Conservation (phyloP, 2,113 vertebrate genomes). For the Vidua chalybeata region DNA sequence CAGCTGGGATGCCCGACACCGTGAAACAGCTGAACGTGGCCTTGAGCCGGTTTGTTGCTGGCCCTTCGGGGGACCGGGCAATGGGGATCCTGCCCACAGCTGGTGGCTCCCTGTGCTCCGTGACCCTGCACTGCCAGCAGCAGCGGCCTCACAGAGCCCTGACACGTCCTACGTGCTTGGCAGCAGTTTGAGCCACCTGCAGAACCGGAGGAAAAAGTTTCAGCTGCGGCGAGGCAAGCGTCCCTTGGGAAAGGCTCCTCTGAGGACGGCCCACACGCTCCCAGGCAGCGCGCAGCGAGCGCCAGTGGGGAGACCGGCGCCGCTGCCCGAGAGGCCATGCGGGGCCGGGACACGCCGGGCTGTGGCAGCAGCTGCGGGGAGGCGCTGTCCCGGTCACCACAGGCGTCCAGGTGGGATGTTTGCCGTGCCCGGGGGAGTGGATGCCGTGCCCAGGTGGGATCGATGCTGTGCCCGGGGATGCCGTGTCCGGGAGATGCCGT, state of each 20-base stretch:
- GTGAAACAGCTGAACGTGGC: not conserved
- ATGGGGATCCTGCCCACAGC: not conserved
- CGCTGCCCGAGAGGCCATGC: not conserved
- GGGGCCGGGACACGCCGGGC: not conserved
- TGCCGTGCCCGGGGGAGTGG: not conserved
- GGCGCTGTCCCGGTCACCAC: not conserved
- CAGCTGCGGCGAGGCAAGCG: not conserved
- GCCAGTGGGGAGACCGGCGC: not conserved
- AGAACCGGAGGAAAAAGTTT: not conserved
- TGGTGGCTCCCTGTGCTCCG: not conserved
- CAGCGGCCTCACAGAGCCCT: not conserved
- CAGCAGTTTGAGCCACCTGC: not conserved
- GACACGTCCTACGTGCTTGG: not conserved
- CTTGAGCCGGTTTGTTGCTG: not conserved
- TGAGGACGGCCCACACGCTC: rapidly evolving
- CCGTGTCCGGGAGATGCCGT: not conserved
- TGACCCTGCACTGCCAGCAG: not conserved
- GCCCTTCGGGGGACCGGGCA: not conserved
- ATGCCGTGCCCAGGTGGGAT: not conserved
- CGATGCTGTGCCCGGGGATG: not conserved
- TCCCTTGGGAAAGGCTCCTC: not conserved
- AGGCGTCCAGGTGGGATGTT: not conserved
- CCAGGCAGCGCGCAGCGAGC: not conserved
- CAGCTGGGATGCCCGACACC: not conserved
- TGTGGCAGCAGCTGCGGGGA: not conserved